Conservation (phyloP, 2,797 vertebrate genomes). For the Gallinago nigripennis region DNA sequence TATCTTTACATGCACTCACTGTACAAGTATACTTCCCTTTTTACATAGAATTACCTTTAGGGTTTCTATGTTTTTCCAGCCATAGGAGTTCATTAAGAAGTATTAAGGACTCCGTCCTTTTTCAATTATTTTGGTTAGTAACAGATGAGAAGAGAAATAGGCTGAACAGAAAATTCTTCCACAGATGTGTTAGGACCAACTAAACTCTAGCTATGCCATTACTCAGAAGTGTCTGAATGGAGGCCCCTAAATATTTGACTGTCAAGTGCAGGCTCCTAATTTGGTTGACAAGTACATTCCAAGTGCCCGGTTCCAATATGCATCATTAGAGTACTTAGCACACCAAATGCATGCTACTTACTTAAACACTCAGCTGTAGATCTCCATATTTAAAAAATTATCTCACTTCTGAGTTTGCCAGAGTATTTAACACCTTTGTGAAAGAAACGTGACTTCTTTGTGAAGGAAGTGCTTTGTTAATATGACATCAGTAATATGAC, state of each 20-base stretch:
- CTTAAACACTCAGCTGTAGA: not conserved
- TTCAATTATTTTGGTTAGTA: not conserved
- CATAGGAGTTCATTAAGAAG: not conserved
- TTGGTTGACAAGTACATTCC: not conserved
- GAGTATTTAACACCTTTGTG: not conserved
- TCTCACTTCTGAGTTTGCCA: not conserved
- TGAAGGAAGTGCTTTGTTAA: not conserved
- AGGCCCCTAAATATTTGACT: not conserved
- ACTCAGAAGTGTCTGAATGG: not conserved
- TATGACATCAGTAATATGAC: too few relatives aligned
- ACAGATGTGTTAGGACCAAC: not conserved
- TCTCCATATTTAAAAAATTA: not conserved
- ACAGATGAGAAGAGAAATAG: not conserved
- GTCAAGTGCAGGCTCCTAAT: not conserved
- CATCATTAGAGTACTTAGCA: not conserved
- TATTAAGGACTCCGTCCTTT: not conserved
- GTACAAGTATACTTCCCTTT: not conserved
- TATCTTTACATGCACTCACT: not conserved
- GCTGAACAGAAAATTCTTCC: not conserved
- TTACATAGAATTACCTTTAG: not conserved
- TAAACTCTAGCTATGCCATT: not conserved
- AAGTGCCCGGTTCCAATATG: not conserved
- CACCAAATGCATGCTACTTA: not conserved
- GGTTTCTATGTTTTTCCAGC: not conserved
- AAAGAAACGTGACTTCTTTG: not conserved